These are phyloP conservation scores for Poliocrania exsul DNA, from an alignment of 2,797 vertebrate species.

Conservation along the genomic window DNA sequence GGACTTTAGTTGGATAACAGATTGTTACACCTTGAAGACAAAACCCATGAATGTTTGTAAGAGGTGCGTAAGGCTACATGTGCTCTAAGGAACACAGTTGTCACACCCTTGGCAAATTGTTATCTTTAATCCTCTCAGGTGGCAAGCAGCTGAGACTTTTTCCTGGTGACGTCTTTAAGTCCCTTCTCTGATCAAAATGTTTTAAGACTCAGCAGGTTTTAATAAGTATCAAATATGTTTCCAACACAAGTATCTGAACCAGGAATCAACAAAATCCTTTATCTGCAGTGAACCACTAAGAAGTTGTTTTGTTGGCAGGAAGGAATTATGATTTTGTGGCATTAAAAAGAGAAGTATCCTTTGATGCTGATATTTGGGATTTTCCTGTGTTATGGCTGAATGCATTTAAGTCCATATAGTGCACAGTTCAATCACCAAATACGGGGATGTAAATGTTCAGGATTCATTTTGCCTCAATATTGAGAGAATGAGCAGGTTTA, in stretches of 20 bases:
- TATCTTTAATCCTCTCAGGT: conserved; percentile 10
- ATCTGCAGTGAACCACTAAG: conserved; percentile 9
- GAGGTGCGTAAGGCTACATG: neutral
- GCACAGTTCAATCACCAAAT: neutral
- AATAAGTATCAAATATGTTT: conserved; percentile 28
- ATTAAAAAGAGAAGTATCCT: conserved; percentile 11
- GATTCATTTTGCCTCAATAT: neutral
- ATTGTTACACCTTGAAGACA: neutral
- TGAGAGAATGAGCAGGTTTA: neutral
- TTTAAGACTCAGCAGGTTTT: conserved; percentile 28
- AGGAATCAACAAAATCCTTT: conserved; percentile 5
- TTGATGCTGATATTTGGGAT: conserved; percentile 32
- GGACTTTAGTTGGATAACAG: neutral
- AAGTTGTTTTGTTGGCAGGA: neutral
- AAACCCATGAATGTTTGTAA: neutral
- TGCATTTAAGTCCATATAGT: neutral
- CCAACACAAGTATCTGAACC: neutral
- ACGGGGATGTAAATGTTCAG: neutral
- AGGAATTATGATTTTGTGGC: neutral
- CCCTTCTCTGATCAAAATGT: neutral
- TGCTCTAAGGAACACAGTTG: neutral
- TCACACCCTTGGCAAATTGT: neutral
- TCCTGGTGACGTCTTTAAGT: neutral
- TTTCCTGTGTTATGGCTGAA: conserved; percentile 10
- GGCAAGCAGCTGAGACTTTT: conserved; percentile 31